Evolutionary conservation across 2,888 invertebrate species (phyloP).

Genomic region (Drosophila nigritarsus): DNA sequence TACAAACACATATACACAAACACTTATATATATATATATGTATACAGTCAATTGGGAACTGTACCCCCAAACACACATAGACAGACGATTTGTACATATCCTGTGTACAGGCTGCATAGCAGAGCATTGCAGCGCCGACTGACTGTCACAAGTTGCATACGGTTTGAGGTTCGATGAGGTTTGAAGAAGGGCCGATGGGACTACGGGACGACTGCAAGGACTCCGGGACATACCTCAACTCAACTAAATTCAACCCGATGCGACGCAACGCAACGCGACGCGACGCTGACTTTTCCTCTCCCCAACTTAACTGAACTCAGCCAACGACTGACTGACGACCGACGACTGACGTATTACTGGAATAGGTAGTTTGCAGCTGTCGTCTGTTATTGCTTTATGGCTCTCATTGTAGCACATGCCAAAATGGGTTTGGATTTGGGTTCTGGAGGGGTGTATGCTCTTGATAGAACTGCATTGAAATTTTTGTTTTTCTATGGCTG

Average conservation of each 20-base stretch:
- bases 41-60: conserved; percentile 29
- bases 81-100: conserved; percentile 25
- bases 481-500: conserved; percentile 35
- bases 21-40: neutral
- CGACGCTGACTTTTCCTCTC: neutral
- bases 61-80: conserved; percentile 44
- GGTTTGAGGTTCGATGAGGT: conserved; percentile 61
- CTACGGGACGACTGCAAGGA: conserved; percentile 28
- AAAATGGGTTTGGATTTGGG: conserved; percentile 31
- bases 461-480: conserved; percentile 22
- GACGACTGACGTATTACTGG: conserved; percentile 60
- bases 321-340: conserved; percentile 10
- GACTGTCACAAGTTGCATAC: conserved; percentile 19
- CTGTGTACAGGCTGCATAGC: conserved; percentile 54
- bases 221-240: conserved; percentile 20
- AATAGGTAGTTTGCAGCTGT: conserved; percentile 71
- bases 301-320: conserved; percentile 1
- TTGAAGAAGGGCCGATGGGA: conserved; percentile 16
- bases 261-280: conserved; percentile 8
- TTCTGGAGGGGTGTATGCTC: conserved; percentile 9
- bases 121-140: conserved; percentile 28
- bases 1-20: conserved; percentile 4
- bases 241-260: conserved; percentile 11
- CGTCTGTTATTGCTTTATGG: conserved; percentile 57
- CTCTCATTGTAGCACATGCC: conserved; percentile 51